Percentiles rank a stretch among this genome's conserved stretches.
Conservation (phyloP, 2,113 vertebrate genomes). For the Cyprinodon brontotheroides region DNA sequence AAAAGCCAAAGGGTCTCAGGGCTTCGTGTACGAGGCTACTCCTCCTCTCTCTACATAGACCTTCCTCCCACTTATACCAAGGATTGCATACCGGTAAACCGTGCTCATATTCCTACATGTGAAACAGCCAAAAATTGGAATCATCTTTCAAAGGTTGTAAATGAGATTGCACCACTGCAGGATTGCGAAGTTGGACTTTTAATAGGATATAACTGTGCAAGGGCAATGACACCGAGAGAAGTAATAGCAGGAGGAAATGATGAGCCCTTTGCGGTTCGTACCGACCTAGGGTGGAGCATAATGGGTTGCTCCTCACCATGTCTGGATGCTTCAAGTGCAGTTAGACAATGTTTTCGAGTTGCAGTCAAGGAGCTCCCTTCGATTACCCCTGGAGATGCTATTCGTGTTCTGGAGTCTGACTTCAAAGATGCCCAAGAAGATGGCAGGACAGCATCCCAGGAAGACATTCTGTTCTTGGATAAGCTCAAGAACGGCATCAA, state of each 20-base stretch:
- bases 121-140: not conserved
- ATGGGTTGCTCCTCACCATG: not conserved
- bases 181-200: not conserved
- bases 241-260: not conserved
- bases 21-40: not conserved
- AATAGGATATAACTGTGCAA: not conserved
- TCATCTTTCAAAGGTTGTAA: not conserved
- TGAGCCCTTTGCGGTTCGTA: not conserved
- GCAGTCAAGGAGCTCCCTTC: no score
- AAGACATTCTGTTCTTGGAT: not conserved
- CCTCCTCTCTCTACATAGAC: not conserved
- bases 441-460: not conserved
- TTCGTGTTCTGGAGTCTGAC: no score
- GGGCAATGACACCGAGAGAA: not conserved
- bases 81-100: not conserved
- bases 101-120: not conserved
- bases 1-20: not conserved
- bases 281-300: not conserved
- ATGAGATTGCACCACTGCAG: not conserved
- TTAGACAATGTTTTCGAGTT: no score
- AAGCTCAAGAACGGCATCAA: not conserved
- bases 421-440: no score
- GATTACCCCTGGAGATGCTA: no score
- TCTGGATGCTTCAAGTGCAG: no score
- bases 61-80: conserved; percentile 8